Base-by-base conservation (phyloP, 2,888 invertebrate species). In the Heliconius sara region DNA sequence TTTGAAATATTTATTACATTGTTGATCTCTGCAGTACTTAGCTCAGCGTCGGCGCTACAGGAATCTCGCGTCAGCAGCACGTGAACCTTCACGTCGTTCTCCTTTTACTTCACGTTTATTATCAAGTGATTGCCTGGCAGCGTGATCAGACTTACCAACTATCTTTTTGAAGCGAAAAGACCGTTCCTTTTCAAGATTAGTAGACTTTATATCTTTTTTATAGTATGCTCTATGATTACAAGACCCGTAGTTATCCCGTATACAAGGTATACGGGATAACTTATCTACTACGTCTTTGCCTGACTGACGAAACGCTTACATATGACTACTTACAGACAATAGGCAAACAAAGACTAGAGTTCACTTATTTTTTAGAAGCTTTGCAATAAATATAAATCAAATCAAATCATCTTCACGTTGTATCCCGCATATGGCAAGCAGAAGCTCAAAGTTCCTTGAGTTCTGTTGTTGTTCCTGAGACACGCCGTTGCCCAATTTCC, bases 121-220 rank as follows among this genome's bases (percentile, higher is more conserved):
- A 92, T 94, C 92, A 90, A 94, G 92, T 93, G 94, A 94, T 95
- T 94, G 94, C 92, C 90, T 89, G 87, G 87, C 92, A 91, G 91
- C 94, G 94, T 95, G 95, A 93, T 91, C 90, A 86, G 94, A 94
- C 91, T 95, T 85, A 85, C 91, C 89, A 94, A 93, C 91, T 89
- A 89, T 88, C 88, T 89, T 89, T 89, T 88, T 87, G 86, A 88
- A 90, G 85, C 87, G 88, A 91, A 91, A 90, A 89, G 87, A 89
- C 88, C 86, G 87, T 88, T 88, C 87, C 81, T 87, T 85, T 86
- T 86, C 87, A 85, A 89, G 89, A 91, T 92, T 90, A 93, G 89
- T 89, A 88, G 83, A 85, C 87, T 91, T 90, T 91, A 90, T 91
- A 89, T 88, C 86, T 87, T 88, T 91, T 91, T 91, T 90, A 90